Evolutionary conservation across 2,113 vertebrate genomes (phyloP), one percentile per base, ranked within the genome.

Genomic region (Argyrosomus japonicus): DNA sequence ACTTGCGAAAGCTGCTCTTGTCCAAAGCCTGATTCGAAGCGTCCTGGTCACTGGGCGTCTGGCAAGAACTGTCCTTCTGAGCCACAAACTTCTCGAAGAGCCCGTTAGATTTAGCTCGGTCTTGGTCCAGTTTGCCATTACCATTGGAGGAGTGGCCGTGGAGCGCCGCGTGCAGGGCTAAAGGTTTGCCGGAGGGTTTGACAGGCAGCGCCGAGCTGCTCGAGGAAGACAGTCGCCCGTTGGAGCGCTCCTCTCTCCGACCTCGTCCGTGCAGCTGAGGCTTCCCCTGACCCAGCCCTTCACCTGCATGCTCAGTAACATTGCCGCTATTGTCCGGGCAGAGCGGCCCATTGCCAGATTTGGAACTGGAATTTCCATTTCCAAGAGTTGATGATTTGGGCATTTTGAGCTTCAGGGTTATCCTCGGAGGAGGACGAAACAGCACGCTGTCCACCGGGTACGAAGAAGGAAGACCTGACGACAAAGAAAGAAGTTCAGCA

Each of bases 401-500:
- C 97, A 98, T 99, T 94, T 98, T 99, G 81, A 99, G 96, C 92
- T 99, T 99, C 70, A 99, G 95, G n/a, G 97, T 99, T 87, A 99
- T 97, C 93, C 97, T 96, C 8, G 98, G 98, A 91, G 97, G 96
- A 84, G 97, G 95, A 71, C 95, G 96, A 78, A 97, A 97, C 90
- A 98, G 88, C 53, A 95, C 90, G 68, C 95, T 97, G 92, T 99
- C 98, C 91, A 95, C 93, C 74, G 96, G 94, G 83, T 87, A 96
- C 25, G 97, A 96, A 82, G 96, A 91, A 23, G 97, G 95, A 86
- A 96, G 95, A 67, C 97, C 98, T 99, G 78, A 0, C 3, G 25
- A 50, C 3, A 47, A 5, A 68, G 17, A 81, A 74, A 64, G 3
- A 73, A 2, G n/a, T 10, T 85, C 15, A 74, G 19, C 7, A 40